These are phyloP conservation scores for Helogale parvula DNA, from an alignment of 2,113 vertebrate genomes.

Conservation along the genomic window DNA sequence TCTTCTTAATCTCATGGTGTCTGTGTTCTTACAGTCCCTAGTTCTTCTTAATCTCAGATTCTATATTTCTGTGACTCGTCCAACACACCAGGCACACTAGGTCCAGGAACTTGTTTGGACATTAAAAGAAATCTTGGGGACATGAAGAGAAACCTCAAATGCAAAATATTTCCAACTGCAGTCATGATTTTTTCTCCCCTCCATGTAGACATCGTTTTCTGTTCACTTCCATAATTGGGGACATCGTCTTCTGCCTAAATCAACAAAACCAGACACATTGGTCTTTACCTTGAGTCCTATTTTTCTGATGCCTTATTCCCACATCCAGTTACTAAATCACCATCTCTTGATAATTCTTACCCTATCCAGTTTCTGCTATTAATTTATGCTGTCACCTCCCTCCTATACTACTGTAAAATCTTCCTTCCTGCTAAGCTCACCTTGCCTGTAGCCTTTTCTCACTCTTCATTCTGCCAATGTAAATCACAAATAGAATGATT, in stretches of 20 bases:
- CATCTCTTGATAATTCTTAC: neutral
- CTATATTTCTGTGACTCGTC: neutral
- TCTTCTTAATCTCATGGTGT: neutral
- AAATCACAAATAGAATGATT: neutral
- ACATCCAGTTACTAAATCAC: neutral
- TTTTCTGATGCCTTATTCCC: neutral
- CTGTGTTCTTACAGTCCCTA: too few relatives aligned
- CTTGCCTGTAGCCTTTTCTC: neutral
- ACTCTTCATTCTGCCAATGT: neutral
- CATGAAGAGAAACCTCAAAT: neutral
- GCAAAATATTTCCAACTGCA: neutral
- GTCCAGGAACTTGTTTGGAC: neutral
- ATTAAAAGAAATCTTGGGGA: neutral
- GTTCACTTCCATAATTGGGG: neutral
- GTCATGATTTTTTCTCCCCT: neutral
- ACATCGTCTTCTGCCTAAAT: too few relatives aligned
- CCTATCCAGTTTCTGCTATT: neutral
- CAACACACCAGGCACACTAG: accelerated
- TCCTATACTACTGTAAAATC: neutral
- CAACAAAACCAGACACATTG: neutral
- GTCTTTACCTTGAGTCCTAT: neutral
- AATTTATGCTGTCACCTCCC: neutral
- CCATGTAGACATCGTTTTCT: neutral
- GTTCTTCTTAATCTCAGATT: neutral
- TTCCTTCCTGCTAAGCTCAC: neutral